Evolutionary conservation across 2,113 vertebrate genomes (phyloP).

Genomic region (Forbesichthys agassizii): DNA sequence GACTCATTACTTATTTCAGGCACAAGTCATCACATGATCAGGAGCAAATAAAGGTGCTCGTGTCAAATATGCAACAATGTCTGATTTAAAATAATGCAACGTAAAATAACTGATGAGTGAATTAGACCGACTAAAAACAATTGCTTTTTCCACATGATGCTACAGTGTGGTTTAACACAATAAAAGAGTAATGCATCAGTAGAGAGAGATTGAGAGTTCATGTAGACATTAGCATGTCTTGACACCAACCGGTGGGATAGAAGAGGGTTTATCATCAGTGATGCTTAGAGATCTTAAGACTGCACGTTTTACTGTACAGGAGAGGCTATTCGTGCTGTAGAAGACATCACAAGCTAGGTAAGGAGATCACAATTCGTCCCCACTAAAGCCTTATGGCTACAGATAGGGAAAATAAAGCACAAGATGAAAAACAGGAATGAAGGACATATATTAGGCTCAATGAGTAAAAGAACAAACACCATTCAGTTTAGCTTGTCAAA

Average conservation of each 20-base stretch:
- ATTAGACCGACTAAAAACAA: no score
- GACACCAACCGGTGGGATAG: background rate
- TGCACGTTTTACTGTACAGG: background rate
- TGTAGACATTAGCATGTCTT: no score
- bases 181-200: no score
- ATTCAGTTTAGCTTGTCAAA: no score
- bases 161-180: no score
- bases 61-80: constrained; percentile 10
- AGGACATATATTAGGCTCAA: constrained; percentile 21
- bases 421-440: background rate
- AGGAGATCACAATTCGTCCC: no score
- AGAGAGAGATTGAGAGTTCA: no score
- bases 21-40: constrained; percentile 5
- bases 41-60: constrained; percentile 4
- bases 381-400: constrained; percentile 68
- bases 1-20: constrained; percentile 12
- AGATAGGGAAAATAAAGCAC: constrained; percentile 13
- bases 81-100: no score
- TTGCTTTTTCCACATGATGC: no score
- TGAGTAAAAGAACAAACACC: no score
- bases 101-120: no score
- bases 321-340: constrained; percentile 52
- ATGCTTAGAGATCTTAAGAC: background rate
- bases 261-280: background rate
- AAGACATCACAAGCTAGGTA: constrained; percentile 1